Evolutionary conservation across 2,797 vertebrate genomes (phyloP), one percentile per base, ranked within the genome.

Genomic region (Cichlasoma orientale): DNA sequence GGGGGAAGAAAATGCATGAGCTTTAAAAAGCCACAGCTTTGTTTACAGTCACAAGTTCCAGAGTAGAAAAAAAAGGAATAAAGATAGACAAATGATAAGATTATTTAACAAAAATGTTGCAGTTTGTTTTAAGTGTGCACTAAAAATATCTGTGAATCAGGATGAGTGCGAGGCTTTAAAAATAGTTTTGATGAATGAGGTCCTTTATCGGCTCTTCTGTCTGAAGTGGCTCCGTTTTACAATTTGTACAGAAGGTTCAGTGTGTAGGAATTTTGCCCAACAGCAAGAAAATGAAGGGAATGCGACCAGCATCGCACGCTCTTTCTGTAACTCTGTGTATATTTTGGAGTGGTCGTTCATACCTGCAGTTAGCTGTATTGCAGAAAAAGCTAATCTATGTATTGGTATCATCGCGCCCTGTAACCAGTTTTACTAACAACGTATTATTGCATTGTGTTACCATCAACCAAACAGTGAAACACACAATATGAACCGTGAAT

Each of bases 21-120:
- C 53, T 79, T 77, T 74, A 75, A 86, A 86, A 77, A 88, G 47
- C 53, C 25, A 47, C 33, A 14, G 47, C 55, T 77, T 56, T 66
- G 55, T 77, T 79, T 41, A 36, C 27, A 73, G 19, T 73, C 74
- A 76, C 14, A 13, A 27, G 6, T 63, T 16, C 29, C 68, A 84
- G 68, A 78, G 54, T 21, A 25, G 27, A 55, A 53, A 27, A 50
- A 41, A 69, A 53, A 0, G 54, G 21, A 23, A 29, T 69, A 38
- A 59, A 53, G 44, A 56, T n/a, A 27, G 11, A 36, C 13, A 41
- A 7, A 52, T 19, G 44, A 75, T 56, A 44, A 29, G 10, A 8
- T 52, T 79, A 10, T 68, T 50, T 50, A 50, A 29, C 16, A 66
- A 29, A 29, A 50, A 50, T 41, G 10, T 36, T 27, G 5, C 27